A percentile compares a stretch with the other conserved stretches of the same genome.
These are phyloP conservation scores for Narcine bancroftii DNA, from an alignment of 2,113 vertebrate species.

Conservation along the genomic window DNA sequence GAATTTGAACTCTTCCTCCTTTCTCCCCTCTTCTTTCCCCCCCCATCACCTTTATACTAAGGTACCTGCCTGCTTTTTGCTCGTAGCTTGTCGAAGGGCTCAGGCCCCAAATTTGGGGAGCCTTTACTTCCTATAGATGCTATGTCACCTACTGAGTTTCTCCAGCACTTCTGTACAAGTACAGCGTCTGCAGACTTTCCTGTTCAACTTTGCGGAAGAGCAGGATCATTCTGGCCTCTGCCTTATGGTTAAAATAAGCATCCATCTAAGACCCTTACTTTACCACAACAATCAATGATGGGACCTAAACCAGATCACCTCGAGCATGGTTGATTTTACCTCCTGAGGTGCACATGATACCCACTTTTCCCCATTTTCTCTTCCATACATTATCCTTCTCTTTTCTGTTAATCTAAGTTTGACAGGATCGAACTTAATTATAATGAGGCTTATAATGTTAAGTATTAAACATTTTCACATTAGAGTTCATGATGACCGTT, in stretches of 20 bases:
- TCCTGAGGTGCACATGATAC: not conserved
- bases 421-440: not conserved
- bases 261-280: not conserved
- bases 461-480: not conserved
- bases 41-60: too few relatives aligned
- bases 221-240: not conserved
- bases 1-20: too few relatives aligned
- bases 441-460: not conserved
- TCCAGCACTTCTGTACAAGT: too few relatives aligned
- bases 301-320: not conserved
- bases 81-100: too few relatives aligned
- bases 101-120: too few relatives aligned
- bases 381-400: not conserved
- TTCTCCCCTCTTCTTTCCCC: too few relatives aligned
- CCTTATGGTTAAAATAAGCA: not conserved
- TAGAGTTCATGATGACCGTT: not conserved
- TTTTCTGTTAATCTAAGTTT: not conserved
- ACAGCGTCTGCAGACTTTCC: not conserved
- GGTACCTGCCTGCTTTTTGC: too few relatives aligned
- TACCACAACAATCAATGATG: too few relatives aligned
- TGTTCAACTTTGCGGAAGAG: too few relatives aligned
- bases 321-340: not conserved
- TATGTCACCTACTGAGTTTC: too few relatives aligned
- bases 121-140: too few relatives aligned
- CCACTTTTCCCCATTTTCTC: not conserved